Evolutionary conservation across 1,140 invertebrate genomes (phyloP).

Genomic region (Planococcus citri): DNA sequence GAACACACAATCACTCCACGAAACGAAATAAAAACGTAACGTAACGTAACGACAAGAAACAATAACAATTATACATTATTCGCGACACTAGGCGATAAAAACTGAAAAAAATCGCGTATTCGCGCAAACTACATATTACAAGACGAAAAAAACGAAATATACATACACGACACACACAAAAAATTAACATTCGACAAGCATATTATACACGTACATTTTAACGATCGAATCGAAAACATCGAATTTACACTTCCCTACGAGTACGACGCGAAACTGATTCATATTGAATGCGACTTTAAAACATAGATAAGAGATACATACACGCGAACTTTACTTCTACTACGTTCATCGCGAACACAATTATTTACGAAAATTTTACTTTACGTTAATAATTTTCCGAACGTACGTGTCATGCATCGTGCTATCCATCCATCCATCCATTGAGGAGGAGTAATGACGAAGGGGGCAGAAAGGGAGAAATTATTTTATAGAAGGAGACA

Average conservation of each 20-base stretch:
- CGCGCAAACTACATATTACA: not conserved
- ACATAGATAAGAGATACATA: too few species aligned
- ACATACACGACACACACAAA: not conserved
- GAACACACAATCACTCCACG: too few species aligned
- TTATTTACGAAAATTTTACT: not conserved
- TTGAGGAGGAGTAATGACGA: not conserved
- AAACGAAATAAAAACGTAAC: not conserved
- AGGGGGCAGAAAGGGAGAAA: not conserved
- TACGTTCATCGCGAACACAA: not conserved
- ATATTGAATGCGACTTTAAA: too few species aligned
- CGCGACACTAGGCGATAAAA: not conserved
- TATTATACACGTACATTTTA: too few species aligned
- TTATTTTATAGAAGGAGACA: too few species aligned
- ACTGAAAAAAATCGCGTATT: not conserved
- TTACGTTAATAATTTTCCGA: not conserved
- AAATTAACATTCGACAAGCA: not conserved
- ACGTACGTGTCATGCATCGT: not conserved
- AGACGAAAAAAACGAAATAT: not conserved
- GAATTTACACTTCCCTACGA: not conserved
- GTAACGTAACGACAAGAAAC: not conserved
- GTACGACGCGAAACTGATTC: too few species aligned
- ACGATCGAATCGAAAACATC: not conserved
- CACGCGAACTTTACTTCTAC: not conserved
- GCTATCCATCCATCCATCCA: not conserved
- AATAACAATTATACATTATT: not conserved